Evolutionary conservation across 2,888 invertebrate species (phyloP).

Genomic region (Drosophila anomelani): DNA sequence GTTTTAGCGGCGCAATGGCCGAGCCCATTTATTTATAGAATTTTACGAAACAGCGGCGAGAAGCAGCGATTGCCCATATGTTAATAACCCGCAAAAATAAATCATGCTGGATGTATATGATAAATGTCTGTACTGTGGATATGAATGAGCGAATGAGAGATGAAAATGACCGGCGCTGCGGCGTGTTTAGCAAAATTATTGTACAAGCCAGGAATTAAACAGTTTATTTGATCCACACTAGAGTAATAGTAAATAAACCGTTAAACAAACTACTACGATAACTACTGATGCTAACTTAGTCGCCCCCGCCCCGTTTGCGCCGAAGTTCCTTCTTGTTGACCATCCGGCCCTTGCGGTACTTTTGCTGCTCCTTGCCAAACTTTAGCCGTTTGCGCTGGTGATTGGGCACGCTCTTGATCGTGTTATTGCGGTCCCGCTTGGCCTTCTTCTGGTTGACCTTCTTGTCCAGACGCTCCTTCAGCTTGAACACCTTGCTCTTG

Average conservation of each 20-base stretch:
- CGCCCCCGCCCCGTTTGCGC: slow-evolving; percentile 63
- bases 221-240: slow-evolving; percentile 57
- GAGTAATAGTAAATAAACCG: slow-evolving; percentile 76
- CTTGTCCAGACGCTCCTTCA: slow-evolving; percentile 90
- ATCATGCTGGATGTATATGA: slow-evolving; percentile 59
- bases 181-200: slow-evolving; percentile 70
- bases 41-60: slow-evolving; percentile 17
- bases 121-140: slow-evolving; percentile 29
- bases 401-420: slow-evolving; percentile 81
- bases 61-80: slow-evolving; percentile 53
- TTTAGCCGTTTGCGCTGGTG: slow-evolving; percentile 79
- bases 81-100: slow-evolving; percentile 59
- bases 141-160: slow-evolving; percentile 1
- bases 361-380: slow-evolving; percentile 51
- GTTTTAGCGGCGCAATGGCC: slow-evolving; percentile 19
- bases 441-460: slow-evolving; percentile 89
- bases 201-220: slow-evolving; percentile 41
- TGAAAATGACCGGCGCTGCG: slow-evolving; percentile 40
- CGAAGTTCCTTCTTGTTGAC: slow-evolving; percentile 75
- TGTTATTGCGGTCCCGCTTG: slow-evolving; percentile 82
- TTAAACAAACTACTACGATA: slow-evolving; percentile 54
- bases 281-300: slow-evolving; percentile 32
- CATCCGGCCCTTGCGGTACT: slow-evolving; percentile 79
- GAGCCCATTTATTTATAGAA: slow-evolving; percentile 30
- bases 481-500: slow-evolving; percentile 91